phyloP scores from a whole-genome alignment of 1,140 invertebrate genomes.

The Glossosoma conforme region DNA sequence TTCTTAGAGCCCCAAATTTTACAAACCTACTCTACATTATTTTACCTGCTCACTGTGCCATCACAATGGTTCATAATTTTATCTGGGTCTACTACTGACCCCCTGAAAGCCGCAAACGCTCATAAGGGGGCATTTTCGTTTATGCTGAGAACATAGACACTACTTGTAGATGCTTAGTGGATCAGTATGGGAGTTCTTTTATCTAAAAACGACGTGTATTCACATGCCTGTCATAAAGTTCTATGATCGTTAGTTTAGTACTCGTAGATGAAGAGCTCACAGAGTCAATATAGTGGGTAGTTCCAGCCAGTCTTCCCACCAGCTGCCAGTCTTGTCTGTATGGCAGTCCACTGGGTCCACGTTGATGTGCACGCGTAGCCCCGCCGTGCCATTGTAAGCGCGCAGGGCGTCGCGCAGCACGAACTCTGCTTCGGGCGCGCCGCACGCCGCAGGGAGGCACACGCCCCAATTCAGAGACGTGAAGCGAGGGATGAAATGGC shows the following conservation, averaged over 20 bases:
- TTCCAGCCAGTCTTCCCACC: slow-evolving; percentile 45
- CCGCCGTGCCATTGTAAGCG: slow-evolving; percentile 53
- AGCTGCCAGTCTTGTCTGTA: slow-evolving; percentile 41
- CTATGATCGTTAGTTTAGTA: not conserved
- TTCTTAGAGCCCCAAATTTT: no score
- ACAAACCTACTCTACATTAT: no score
- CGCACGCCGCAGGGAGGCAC: slow-evolving; percentile 60
- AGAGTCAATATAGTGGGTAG: slow-evolving; percentile 44
- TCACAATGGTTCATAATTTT: no score
- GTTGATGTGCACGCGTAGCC: slow-evolving; percentile 52
- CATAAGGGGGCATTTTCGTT: no score
- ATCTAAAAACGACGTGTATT: no score
- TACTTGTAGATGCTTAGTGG: no score
- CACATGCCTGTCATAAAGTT: slow-evolving; percentile 4
- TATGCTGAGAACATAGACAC: no score
- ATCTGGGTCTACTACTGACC: no score
- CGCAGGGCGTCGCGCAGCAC: slow-evolving; percentile 52
- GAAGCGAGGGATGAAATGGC: slow-evolving; percentile 64
- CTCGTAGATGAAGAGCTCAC: no score
- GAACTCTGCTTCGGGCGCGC: slow-evolving; percentile 52
- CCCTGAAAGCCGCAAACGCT: no score
- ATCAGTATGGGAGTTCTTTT: no score
- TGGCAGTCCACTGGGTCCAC: slow-evolving; percentile 58
- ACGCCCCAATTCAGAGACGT: slow-evolving; percentile 64
- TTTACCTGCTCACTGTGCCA: no score